A percentile compares a stretch with the other conserved stretches of the same genome.
phyloP scores from a whole-genome alignment of 1,140 invertebrate species.

The Lucilia sericata region DNA sequence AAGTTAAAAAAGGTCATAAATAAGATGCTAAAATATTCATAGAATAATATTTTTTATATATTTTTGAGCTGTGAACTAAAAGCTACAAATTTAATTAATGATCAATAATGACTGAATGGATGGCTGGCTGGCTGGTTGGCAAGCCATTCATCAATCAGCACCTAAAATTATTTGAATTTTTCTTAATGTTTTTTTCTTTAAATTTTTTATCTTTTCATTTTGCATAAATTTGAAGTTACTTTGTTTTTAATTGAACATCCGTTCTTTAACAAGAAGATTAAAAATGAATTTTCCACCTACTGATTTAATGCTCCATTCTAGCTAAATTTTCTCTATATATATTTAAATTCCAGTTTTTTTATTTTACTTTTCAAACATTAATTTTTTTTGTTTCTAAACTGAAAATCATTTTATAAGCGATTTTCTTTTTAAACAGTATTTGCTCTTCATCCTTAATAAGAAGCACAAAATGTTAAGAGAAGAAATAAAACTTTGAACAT shows the following conservation, averaged over 20 bases:
- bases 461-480: neutral
- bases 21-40: conserved; percentile 19
- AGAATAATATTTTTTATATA: neutral
- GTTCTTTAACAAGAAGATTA: neutral
- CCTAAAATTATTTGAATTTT: conserved; percentile 9
- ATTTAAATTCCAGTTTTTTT: too few species aligned
- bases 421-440: conserved; percentile 7
- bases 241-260: neutral
- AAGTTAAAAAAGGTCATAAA: neutral
- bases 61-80: neutral
- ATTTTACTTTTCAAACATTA: too few species aligned
- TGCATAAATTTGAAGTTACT: too few species aligned
- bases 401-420: conserved; percentile 19
- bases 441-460: neutral
- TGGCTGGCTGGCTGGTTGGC: neutral
- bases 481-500: conserved; percentile 22
- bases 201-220: neutral
- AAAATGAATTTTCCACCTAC: conserved; percentile 24
- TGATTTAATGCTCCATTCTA: neutral
- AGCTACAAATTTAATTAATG: conserved; percentile 21
- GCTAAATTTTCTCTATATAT: too few species aligned
- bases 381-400: neutral
- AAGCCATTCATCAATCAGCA: conserved; percentile 15
- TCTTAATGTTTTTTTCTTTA: neutral
- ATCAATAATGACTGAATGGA: neutral